Conservation (phyloP, 2,888 invertebrate species). For the Brachyptera risi region DNA sequence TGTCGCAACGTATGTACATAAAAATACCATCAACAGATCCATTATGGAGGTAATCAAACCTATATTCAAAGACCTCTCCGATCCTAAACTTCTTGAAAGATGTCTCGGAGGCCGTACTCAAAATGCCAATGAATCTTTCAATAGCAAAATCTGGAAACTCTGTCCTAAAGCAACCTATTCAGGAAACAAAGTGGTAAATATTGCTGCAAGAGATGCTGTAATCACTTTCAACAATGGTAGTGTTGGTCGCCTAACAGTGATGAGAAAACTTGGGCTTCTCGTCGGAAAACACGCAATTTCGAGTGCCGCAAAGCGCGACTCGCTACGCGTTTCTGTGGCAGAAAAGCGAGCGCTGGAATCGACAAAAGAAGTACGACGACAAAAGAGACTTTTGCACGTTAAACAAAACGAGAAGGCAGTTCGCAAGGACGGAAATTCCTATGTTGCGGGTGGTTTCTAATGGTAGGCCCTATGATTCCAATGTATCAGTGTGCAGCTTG, state of each 20-base stretch:
- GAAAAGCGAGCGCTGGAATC: not conserved
- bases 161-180: not conserved
- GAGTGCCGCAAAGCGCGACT: not conserved
- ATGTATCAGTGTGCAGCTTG: too few species aligned
- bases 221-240: not conserved
- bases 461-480: too few species aligned
- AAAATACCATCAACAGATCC: not conserved
- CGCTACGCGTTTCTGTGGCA: not conserved
- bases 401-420: not conserved
- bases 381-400: not conserved
- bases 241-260: not conserved
- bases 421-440: not conserved
- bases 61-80: slow-evolving; percentile 9
- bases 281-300: not conserved
- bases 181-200: not conserved
- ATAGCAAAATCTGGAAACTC: not conserved
- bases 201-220: not conserved
- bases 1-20: not conserved
- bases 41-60: slow-evolving; percentile 16
- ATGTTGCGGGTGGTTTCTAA: not conserved
- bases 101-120: not conserved
- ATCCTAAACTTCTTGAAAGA: not conserved
- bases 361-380: not conserved
- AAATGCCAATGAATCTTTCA: not conserved
- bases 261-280: not conserved